These are phyloP conservation scores for Montipora capricornis DNA, from an alignment of 64 coral and sea anemone species.

Conservation along the genomic window DNA sequence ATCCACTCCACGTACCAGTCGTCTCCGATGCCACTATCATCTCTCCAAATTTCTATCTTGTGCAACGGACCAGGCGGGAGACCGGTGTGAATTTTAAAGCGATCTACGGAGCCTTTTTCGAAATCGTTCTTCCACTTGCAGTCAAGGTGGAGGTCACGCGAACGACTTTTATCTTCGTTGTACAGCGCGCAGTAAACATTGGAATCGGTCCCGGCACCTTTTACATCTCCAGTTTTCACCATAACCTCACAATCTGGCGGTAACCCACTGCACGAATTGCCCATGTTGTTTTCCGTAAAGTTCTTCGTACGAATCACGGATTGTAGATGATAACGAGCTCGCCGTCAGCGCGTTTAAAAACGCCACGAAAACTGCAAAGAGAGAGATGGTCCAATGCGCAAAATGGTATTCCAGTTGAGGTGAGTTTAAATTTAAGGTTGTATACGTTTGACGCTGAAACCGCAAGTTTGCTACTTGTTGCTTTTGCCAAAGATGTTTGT, in stretches of 20 bases:
- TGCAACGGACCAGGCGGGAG: slow-evolving; percentile 79
- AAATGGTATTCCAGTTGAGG: too few species aligned
- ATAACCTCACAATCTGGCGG: slow-evolving; percentile 89
- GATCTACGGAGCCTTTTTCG: slow-evolving; percentile 92
- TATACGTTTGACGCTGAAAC: too few species aligned
- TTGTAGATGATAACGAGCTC: too few species aligned
- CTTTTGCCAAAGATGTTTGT: too few species aligned
- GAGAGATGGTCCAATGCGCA: too few species aligned
- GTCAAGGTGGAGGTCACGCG: slow-evolving; percentile 85
- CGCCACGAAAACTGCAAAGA: too few species aligned
- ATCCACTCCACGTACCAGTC: slow-evolving; percentile 98
- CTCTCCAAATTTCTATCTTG: slow-evolving; percentile 96
- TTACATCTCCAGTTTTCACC: slow-evolving; percentile 94
- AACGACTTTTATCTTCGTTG: slow-evolving; percentile 71
- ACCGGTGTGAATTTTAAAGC: slow-evolving; percentile 82
- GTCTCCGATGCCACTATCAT: slow-evolving; percentile 86
- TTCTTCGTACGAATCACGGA: too few species aligned
- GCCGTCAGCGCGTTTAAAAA: too few species aligned
- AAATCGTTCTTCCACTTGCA: slow-evolving; percentile 99
- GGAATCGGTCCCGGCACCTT: slow-evolving; percentile 92
- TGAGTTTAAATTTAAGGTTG: too few species aligned
- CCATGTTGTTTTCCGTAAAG: slow-evolving; percentile 48
- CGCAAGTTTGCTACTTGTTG: too few species aligned
- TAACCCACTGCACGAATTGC: slow-evolving; percentile 83
- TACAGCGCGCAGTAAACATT: slow-evolving; percentile 92